A percentile compares a stretch with the other conserved stretches of the same genome.
Conservation (phyloP, 2,113 vertebrate species). For the Piaya cayana region DNA sequence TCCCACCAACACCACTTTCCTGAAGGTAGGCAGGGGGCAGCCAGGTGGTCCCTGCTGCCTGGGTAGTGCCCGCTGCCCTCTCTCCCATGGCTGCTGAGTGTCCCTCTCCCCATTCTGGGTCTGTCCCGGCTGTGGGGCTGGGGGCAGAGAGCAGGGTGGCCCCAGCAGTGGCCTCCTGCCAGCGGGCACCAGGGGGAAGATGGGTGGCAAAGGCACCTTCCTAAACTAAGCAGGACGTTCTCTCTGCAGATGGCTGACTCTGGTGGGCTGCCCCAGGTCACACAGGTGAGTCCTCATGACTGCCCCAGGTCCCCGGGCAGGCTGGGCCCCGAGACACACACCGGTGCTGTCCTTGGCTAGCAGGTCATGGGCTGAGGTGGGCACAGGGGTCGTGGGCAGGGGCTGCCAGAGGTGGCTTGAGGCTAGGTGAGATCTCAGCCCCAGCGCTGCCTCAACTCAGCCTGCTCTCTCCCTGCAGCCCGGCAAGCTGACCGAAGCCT, state of each 20-base stretch:
- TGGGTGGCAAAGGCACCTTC: background rate
- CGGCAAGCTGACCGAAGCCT: constrained; percentile 95
- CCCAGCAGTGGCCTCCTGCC: background rate
- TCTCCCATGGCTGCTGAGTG: background rate
- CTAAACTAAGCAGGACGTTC: background rate
- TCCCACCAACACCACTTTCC: constrained; percentile 94
- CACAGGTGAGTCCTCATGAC: constrained; percentile 83
- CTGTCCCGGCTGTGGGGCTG: background rate
- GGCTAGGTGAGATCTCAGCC: background rate
- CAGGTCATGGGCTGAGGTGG: background rate
- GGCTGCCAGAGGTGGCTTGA: accelerated
- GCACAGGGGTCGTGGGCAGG: background rate
- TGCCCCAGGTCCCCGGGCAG: background rate
- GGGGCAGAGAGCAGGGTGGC: background rate
- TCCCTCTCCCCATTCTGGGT: background rate
- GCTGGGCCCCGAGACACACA: background rate
- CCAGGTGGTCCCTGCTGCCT: background rate
- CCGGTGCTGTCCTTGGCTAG: background rate
- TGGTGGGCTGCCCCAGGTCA: constrained; percentile 95
- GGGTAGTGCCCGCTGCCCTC: background rate
- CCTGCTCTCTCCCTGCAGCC: constrained; percentile 78
- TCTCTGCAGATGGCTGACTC: constrained; percentile 94
- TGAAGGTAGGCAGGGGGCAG: constrained; percentile 82
- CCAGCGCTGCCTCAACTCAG: background rate
- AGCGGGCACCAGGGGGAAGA: background rate